phyloP scores from a whole-genome alignment of 2,113 vertebrate species.

The Archocentrus centrarchus region DNA sequence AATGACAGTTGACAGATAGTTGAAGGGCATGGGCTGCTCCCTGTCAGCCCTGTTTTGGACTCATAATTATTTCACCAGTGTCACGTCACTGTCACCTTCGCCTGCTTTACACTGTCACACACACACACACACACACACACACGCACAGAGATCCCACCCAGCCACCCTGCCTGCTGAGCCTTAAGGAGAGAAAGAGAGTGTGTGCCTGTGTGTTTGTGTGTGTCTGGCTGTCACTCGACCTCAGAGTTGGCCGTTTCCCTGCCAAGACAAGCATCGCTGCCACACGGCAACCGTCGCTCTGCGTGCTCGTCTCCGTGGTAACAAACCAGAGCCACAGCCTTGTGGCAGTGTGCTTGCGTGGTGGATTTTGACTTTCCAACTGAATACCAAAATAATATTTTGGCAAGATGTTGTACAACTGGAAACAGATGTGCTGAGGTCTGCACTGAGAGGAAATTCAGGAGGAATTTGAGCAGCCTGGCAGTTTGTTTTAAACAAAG shows the following conservation, averaged over 20 bases:
- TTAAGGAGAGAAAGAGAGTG: slow-evolving; percentile 47
- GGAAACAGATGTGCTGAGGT: slow-evolving; percentile 47
- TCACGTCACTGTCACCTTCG: slow-evolving; percentile 98
- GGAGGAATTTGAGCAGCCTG: not conserved
- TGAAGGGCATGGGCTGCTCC: slow-evolving; percentile 98
- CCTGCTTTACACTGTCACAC: slow-evolving; percentile 91
- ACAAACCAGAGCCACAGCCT: slow-evolving; percentile 67
- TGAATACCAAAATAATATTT: slow-evolving; percentile 58
- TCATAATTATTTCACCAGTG: slow-evolving; percentile 99
- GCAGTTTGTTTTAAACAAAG: not conserved
- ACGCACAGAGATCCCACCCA: not conserved
- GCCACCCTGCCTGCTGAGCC: slow-evolving; percentile 53
- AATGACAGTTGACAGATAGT: slow-evolving; percentile 97
- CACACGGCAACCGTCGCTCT: slow-evolving; percentile 56
- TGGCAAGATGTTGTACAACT: slow-evolving; percentile 50
- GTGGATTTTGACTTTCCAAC: slow-evolving; percentile 56
- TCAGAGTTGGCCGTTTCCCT: slow-evolving; percentile 81
- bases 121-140: slow-evolving; percentile 49
- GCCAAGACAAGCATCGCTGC: slow-evolving; percentile 76
- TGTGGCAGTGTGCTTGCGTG: slow-evolving; percentile 50
- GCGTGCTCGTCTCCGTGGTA: slow-evolving; percentile 68
- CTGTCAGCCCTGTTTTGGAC: slow-evolving; percentile 99
- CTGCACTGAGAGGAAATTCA: not conserved
- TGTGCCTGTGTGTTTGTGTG: slow-evolving; percentile 34
- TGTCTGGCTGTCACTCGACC: slow-evolving; percentile 81